Evolutionary conservation across 2,888 invertebrate species (phyloP), one percentile per base, ranked within the genome.

Genomic region (Ophion obscuratus): DNA sequence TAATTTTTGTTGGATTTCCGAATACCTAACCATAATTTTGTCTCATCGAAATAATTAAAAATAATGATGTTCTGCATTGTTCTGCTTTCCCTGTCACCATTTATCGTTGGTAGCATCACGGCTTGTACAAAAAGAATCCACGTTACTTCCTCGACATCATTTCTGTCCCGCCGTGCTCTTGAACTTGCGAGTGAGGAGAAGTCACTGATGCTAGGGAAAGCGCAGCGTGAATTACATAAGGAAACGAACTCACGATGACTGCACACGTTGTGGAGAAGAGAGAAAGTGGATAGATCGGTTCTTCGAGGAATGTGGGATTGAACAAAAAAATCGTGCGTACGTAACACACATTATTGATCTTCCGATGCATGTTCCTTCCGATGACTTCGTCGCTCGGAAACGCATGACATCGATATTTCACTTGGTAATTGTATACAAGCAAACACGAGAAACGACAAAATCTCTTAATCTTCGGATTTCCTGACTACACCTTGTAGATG

Each of bases 231-330:
- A 47, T 83, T 83, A 79, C 61, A 47, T 76, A 83, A 83, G 79
- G 59, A 64, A 78, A 75, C 64, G 71, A 75, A 82, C 64, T 64
- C 40, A 11, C 24, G 68, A 59, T 68, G 62, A 64, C 78, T 76
- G 36, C 62, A 53, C n/a, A 66, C n/a, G 20, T 73, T 67, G 59
- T 53, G 47, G 31, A 67, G 70, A 79, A 66, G 75, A 66, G 85
- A 80, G 85, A 85, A 82, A 82, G 85, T 76, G 53, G 53, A 24
- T 53, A 59, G 77, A 78, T 77, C 57, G 10, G 64, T 53, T 47
- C 70, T 71, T 67, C 27, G 53, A 76, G 71, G 53, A 76, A 75
- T 75, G 47, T 44, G 76, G 71, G 78, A 79, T 75, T 74, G 64
- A 44, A 27, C 59, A 57, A 83, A 79, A 75, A 75, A 70, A 73